Conservation (phyloP, 2,797 vertebrate species). For the Urocyon cinereoargenteus region DNA sequence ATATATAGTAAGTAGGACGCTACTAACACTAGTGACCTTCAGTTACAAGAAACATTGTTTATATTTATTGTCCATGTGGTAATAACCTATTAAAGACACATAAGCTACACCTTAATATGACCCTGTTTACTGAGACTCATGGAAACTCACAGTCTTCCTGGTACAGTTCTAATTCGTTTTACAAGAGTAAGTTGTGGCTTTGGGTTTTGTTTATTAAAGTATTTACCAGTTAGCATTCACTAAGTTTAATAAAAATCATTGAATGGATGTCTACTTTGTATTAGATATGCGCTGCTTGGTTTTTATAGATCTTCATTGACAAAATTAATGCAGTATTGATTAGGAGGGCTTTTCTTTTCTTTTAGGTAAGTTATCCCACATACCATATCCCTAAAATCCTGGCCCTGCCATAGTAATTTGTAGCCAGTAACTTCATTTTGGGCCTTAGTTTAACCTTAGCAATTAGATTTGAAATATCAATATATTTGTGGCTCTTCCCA, state of each 20-base stretch:
- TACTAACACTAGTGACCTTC: not conserved
- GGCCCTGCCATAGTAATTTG: not conserved
- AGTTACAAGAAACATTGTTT: not conserved
- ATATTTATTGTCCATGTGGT: not conserved
- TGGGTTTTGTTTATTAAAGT: slow-evolving; percentile 14
- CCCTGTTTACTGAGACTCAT: not conserved
- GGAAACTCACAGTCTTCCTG: not conserved
- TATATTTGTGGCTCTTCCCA: not conserved
- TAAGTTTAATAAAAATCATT: not conserved
- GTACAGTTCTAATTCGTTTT: not conserved
- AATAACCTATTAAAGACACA: not conserved
- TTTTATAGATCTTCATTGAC: not conserved
- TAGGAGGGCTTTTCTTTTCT: not conserved
- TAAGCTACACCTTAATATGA: not conserved
- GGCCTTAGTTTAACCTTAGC: not conserved
- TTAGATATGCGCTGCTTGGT: not conserved
- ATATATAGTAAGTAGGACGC: not conserved
- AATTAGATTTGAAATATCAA: not conserved
- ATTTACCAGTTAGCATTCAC: not conserved
- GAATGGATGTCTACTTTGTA: not conserved
- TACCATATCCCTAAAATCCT: not conserved
- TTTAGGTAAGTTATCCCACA: not conserved
- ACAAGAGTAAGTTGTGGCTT: not conserved
- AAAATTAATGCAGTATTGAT: not conserved
- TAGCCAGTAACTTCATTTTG: not conserved